Evolutionary conservation across 2,888 invertebrate species (phyloP).

Genomic region (Seira musarum): DNA sequence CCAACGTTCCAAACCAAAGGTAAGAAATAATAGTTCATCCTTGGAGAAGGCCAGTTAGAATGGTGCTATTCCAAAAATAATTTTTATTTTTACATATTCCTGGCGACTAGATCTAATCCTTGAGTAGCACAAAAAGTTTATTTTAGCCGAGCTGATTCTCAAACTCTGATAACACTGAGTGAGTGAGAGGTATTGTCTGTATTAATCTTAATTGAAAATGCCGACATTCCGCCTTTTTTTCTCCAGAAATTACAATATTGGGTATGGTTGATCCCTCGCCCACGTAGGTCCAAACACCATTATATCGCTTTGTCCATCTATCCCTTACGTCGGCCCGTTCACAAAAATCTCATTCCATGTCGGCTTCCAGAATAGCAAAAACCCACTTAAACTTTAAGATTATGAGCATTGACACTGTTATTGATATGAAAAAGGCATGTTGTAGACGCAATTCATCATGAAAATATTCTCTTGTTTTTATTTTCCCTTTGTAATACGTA

Average conservation of each 20-base stretch:
- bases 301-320: background rate
- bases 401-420: background rate
- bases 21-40: conserved; percentile 29
- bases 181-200: too few relatives aligned
- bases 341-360: background rate
- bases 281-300: background rate
- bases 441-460: background rate
- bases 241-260: background rate
- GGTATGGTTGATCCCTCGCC: background rate
- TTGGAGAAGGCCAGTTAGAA: background rate
- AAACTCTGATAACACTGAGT: too few relatives aligned
- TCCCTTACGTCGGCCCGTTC: background rate
- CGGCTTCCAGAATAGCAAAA: conserved; percentile 8
- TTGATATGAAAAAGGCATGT: conserved; percentile 12
- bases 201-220: too few relatives aligned
- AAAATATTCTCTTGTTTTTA: background rate
- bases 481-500: conserved; percentile 6
- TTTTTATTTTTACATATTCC: too few relatives aligned
- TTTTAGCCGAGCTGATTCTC: too few relatives aligned
- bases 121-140: too few relatives aligned
- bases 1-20: conserved; percentile 76
- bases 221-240: background rate
- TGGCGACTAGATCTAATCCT: background rate
- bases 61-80: background rate
- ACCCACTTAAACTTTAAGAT: background rate